Evolutionary conservation across 2,888 invertebrate species (phyloP), one percentile per base, ranked within the genome.

Genomic region (Ichneumoninae sp.): DNA sequence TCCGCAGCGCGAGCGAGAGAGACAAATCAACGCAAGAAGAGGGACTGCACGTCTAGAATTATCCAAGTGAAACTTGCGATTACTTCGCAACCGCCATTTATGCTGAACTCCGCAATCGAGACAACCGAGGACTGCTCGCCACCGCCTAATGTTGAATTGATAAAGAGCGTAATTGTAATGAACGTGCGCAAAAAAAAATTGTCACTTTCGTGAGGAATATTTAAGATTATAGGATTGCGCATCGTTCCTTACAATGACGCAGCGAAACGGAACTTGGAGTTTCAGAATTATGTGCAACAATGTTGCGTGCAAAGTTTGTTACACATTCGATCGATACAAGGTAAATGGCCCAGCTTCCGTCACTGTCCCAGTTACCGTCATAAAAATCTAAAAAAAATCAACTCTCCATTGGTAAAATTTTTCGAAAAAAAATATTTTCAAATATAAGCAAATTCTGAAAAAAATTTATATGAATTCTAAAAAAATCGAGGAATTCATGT

Each of bases 101-200:
- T 47, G 44, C 47, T 44, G 65, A 54, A 47, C 47, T 26, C 62
- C 26, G 22, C 65, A 65, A 74, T 71, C 52, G 74, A 22, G 47
- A 57, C 54, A 47, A 16, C 36, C 10, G 13, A 50, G 30, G 30
- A 16, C 30, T 22, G 22, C 50, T 60, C 33, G 71, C 40, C 4
- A 50, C 52, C 78, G 65, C 69, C 69, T 57, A 47, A 70, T 84
- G 78, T 81, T 81, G 72, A 78, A 84, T 72, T 57, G 72, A 77
- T 70, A 65, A 78, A 80, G 69, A 84, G 80, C 80, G 44, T 78
- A 70, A 81, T 79, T 78, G 57, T 30, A 22, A 62, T 33, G 71
- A 40, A 71, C n/a, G 33, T 2, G 5, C 8, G 26, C 10, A 33
- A 13, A 36, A 50, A n/a, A 68, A 76, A 60, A 84, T 68, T 54